A percentile compares a stretch with the other conserved stretches of the same genome.
phyloP scores from a whole-genome alignment of 2,113 vertebrate genomes.

The Coptodon rendalli region DNA sequence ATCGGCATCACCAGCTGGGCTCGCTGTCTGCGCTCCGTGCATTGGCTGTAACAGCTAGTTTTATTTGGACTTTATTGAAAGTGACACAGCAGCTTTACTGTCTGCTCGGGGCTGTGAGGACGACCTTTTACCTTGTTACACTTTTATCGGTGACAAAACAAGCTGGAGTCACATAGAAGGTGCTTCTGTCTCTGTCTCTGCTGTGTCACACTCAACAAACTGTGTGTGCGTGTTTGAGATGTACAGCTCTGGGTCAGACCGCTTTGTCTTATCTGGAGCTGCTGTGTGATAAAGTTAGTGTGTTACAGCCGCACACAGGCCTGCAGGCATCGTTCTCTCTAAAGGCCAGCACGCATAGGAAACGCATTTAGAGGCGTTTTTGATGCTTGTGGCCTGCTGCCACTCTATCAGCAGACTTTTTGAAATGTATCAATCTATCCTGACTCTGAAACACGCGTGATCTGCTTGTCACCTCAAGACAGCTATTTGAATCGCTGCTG shows the following conservation, averaged over 20 bases:
- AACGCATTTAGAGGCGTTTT: background rate
- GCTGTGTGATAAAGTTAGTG: conserved; percentile 29
- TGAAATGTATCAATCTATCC: background rate
- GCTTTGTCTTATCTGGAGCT: conserved; percentile 50
- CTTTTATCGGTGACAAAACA: conserved; percentile 45
- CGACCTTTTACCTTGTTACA: conserved; percentile 42
- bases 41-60: background rate
- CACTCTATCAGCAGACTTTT: background rate
- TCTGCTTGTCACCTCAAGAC: background rate
- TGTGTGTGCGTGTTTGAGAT: background rate
- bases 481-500: background rate
- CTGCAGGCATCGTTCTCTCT: background rate
- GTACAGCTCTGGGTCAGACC: conserved; percentile 28
- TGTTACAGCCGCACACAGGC: background rate
- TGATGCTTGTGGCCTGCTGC: background rate
- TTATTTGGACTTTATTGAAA: background rate
- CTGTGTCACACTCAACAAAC: conserved; percentile 31
- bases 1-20: background rate
- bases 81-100: background rate
- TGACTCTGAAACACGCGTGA: background rate
- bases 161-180: conserved; percentile 52
- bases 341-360: background rate
- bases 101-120: background rate
- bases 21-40: background rate
- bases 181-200: conserved; percentile 23